Conservation (phyloP, 2,888 invertebrate species). For the Chrysolina haemoptera region DNA sequence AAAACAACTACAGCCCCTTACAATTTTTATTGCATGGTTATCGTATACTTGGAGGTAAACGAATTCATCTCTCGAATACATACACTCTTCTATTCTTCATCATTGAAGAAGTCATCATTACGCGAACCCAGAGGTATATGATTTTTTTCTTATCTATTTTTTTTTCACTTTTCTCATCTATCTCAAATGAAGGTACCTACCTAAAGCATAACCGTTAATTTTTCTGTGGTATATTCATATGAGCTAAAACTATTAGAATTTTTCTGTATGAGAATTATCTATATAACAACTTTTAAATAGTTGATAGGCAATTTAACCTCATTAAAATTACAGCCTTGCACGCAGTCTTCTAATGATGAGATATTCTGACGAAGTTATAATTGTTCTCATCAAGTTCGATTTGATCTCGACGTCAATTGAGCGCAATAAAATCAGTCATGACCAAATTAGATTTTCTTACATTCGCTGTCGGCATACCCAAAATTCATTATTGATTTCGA, state of each 20-base stretch:
- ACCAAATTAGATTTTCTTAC: constrained; percentile 11
- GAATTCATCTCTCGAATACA: no score
- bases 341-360: constrained; percentile 5
- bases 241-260: background rate
- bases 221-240: background rate
- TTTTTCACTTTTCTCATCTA: no score
- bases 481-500: background rate
- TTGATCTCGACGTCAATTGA: constrained; percentile 16
- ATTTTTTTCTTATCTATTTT: no score
- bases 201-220: background rate
- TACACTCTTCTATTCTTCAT: no score
- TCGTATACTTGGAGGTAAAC: no score
- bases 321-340: constrained; percentile 18
- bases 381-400: constrained; percentile 20
- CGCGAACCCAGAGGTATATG: no score
- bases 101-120: no score
- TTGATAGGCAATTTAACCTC: constrained; percentile 10
- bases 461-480: background rate
- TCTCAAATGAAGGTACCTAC: no score
- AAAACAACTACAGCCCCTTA: no score
- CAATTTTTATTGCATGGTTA: no score
- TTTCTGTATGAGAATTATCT: background rate
- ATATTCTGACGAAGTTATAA: constrained; percentile 17
- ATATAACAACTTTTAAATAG: background rate
- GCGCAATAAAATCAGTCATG: constrained; percentile 7